phyloP scores from a whole-genome alignment of 2,113 vertebrate species.

The Eurystomus gularis region DNA sequence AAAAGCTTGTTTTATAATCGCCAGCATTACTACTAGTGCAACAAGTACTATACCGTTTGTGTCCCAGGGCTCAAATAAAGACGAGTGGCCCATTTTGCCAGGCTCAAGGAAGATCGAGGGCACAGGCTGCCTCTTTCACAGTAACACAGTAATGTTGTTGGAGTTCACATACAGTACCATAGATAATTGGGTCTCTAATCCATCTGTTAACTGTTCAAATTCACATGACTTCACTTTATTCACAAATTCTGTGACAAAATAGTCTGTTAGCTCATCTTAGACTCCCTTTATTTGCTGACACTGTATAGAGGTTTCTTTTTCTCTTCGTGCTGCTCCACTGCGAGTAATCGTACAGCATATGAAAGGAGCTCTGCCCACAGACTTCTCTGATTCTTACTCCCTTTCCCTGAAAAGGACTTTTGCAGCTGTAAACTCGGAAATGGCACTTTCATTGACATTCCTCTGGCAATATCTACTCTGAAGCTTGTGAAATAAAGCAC shows the following conservation, averaged over 20 bases:
- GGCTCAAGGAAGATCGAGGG: background rate
- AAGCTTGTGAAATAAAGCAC: background rate
- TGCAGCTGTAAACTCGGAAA: background rate
- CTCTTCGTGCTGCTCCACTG: background rate
- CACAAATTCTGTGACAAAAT: conserved; percentile 22
- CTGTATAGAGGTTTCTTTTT: conserved; percentile 2
- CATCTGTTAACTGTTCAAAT: conserved; percentile 31
- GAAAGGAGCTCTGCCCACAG: conserved; percentile 11
- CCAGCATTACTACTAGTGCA: background rate
- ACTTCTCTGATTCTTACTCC: background rate
- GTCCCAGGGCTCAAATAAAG: background rate
- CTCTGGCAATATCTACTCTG: background rate
- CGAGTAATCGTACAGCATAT: conserved; percentile 10
- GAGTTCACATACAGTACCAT: background rate
- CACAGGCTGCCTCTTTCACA: conserved; percentile 1
- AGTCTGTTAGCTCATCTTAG: conserved; percentile 17
- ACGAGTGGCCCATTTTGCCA: background rate
- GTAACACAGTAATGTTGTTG: conserved; percentile 5
- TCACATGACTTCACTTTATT: conserved; percentile 56
- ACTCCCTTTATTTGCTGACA: conserved; percentile 19
- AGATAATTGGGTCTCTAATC: conserved; percentile 52
- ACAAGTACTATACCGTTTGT: background rate
- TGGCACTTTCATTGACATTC: background rate
- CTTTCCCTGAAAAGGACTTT: background rate
- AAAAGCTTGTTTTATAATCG: background rate